Evolutionary conservation across 2,113 vertebrate species (phyloP), one percentile per base, ranked within the genome.

Genomic region (Psephotus haematonotus): DNA sequence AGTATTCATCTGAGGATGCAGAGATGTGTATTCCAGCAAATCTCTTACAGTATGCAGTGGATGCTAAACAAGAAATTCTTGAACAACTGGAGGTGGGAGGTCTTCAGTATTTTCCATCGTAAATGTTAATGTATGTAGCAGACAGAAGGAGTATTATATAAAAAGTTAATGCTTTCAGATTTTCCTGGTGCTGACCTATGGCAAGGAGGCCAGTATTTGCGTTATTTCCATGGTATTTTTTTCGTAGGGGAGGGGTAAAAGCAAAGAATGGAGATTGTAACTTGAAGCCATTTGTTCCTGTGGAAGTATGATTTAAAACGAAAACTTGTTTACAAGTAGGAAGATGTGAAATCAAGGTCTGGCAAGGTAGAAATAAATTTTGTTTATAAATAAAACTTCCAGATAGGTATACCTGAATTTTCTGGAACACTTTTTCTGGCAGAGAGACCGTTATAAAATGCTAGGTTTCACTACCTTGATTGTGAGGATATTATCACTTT

Each of bases 121-220:
- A 94, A 93, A 95, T 94, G 88, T 93, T 96, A 97, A 96, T 93
- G 43, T 88, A 62, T 88, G 88, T 95, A 88, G 90, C 88, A 95
- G 79, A 96, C 94, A 97, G 76, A 93, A 90, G 68, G 35, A 88
- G 60, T 81, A 94, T 97, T 96, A 70, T 95, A 75, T 24, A 55
- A 92, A 94, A 93, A 92, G 71, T 80, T 68, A 83, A 92, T 1
- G 22, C 92, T 92, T 90, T 92, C 85, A 92, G 68, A 93, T 93
- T 96, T 94, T 96, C 93, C 85, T 96, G 13, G 18, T 88, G 79
- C 29, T 97, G 90, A 94, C 86, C 79, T 83, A 24, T 63, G 60
- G 43, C 53, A 83, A 72, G 49, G 64, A 86, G 71, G 23, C 28
- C 15, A 69, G 17, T 43, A 67, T 92, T 94, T 93, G 71, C 76